Evolutionary conservation across 2,797 vertebrate species (phyloP).

Genomic region (Anguilla obscura): DNA sequence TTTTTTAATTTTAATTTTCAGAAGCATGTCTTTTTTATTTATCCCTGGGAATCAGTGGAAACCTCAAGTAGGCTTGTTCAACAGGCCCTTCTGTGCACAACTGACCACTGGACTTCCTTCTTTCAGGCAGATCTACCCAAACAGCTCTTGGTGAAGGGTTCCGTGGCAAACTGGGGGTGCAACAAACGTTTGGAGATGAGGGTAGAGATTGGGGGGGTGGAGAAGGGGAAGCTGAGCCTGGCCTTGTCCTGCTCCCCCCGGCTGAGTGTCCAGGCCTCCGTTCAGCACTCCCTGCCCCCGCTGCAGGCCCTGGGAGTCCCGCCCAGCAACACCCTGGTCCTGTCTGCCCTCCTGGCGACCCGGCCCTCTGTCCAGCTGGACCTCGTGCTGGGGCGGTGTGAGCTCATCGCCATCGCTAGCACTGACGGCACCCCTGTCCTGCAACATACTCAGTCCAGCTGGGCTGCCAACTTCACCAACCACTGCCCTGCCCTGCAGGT

Average conservation of each 20-base stretch:
- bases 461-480: conserved; percentile 64
- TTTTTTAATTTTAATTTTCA: too few species aligned
- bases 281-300: conserved; percentile 65
- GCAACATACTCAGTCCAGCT: conserved; percentile 53
- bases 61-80: too few species aligned
- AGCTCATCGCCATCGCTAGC: conserved; percentile 58
- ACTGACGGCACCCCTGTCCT: conserved; percentile 42
- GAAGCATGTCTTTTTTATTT: too few species aligned
- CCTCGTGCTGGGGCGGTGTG: conserved; percentile 70
- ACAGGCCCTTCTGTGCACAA: neutral
- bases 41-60: too few species aligned
- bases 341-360: conserved; percentile 49
- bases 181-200: conserved; percentile 51
- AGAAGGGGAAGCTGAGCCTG: conserved; percentile 58
- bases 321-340: conserved; percentile 55
- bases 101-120: neutral
- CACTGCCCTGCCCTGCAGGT: conserved; percentile 74
- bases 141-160: conserved; percentile 64
- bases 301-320: conserved; percentile 66
- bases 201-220: conserved; percentile 50
- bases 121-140: conserved; percentile 47
- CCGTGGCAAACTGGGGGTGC: conserved; percentile 58
- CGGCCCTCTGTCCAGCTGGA: conserved; percentile 50
- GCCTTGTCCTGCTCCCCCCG: conserved; percentile 42
- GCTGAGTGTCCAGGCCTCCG: conserved; percentile 57